These are phyloP conservation scores for Platorchestia sp. DNA, from an alignment of 1,140 invertebrate genomes.

Conservation along the genomic window DNA sequence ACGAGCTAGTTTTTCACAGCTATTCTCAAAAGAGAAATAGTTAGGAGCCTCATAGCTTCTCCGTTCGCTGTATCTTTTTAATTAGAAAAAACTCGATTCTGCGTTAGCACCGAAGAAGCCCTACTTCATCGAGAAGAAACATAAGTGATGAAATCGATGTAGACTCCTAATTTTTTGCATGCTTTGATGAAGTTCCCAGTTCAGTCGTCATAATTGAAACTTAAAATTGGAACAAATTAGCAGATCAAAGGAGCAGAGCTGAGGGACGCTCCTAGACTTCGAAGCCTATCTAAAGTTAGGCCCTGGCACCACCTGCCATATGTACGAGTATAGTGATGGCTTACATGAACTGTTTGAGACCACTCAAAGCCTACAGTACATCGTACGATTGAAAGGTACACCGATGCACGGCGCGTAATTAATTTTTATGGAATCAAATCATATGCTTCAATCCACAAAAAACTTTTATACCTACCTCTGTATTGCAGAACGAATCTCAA, in stretches of 20 bases:
- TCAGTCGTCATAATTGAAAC: slow-evolving; percentile 5
- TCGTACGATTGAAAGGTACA: too few species aligned
- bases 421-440: too few species aligned
- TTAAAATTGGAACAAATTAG: neutral
- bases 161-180: neutral
- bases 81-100: neutral
- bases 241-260: slow-evolving; percentile 1
- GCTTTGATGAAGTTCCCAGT: slow-evolving; percentile 31
- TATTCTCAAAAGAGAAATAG: neutral
- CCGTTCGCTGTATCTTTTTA: neutral
- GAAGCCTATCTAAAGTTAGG: too few species aligned
- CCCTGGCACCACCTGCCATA: too few species aligned
- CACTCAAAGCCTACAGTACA: too few species aligned
- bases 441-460: too few species aligned
- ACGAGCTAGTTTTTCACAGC: neutral
- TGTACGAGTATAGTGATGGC: too few species aligned
- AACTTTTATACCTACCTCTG: too few species aligned
- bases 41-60: neutral
- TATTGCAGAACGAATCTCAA: too few species aligned
- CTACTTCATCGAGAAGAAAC: neutral
- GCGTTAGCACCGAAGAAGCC: neutral
- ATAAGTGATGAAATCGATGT: neutral
- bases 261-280: neutral
- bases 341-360: too few species aligned
- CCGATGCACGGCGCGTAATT: too few species aligned